Evolutionary conservation across 2,113 vertebrate species (phyloP).

Genomic region (Procavia capensis): DNA sequence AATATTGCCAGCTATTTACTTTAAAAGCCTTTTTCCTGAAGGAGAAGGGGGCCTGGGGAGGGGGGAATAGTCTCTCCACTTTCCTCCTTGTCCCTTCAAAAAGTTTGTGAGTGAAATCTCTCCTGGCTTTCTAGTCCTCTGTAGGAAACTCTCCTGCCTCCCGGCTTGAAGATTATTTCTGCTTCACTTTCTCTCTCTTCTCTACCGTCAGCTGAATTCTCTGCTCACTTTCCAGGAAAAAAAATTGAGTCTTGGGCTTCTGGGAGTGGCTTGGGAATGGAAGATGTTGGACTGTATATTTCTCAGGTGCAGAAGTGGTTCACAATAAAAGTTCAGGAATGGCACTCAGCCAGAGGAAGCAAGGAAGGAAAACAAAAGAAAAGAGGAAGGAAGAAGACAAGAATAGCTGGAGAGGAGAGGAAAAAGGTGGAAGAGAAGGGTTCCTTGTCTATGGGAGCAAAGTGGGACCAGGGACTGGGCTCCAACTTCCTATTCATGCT

Average conservation of each 20-base stretch:
- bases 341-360: neutral
- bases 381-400: neutral
- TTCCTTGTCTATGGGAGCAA: no score
- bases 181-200: neutral
- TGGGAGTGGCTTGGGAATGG: neutral
- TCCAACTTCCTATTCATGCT: neutral
- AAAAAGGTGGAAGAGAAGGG: neutral
- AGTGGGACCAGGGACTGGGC: rapidly evolving
- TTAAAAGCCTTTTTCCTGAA: slow-evolving; percentile 80
- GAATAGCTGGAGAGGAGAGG: neutral
- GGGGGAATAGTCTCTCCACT: slow-evolving; percentile 41
- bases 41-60: slow-evolving; percentile 46
- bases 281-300: neutral
- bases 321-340: neutral
- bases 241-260: neutral
- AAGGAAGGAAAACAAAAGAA: neutral
- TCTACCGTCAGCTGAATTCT: neutral
- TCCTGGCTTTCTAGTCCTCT: neutral
- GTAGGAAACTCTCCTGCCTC: neutral
- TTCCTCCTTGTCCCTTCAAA: slow-evolving; percentile 68
- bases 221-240: neutral
- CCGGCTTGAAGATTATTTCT: neutral
- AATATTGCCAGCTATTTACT: slow-evolving; percentile 87
- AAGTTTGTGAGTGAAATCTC: slow-evolving; percentile 51
- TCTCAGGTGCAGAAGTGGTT: neutral